Base-by-base conservation (phyloP, 2,888 invertebrate species). In the Chrysotoxum bicinctum region DNA sequence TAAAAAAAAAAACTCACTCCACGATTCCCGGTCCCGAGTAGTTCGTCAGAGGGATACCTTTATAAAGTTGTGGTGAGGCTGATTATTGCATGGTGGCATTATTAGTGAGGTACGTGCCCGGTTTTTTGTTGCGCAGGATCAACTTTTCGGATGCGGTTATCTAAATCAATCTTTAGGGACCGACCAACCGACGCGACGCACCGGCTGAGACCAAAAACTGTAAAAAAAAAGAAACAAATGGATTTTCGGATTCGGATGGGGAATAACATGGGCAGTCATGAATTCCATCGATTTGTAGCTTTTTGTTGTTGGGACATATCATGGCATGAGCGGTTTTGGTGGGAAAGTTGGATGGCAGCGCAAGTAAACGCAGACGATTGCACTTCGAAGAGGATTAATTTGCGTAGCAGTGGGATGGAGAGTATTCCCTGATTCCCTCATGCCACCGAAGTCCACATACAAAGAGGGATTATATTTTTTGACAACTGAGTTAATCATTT, bases 31-130 rank as follows among this genome's bases (percentile, higher is more conserved):
- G 80, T 80, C 74, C 74, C 74, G 45, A 84, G 70, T 70, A 84
- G 74, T 80, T 83, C 72, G 79, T 75, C 76, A 56, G 58, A 21
- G 76, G 75, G 72, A 60, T 60, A 32, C 62, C 12, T 58, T 73
- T 30, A 64, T 45, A 19, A 7, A 64, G 52, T 37, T n/a, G 40
- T 60, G 60, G 37, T 62, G 50, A 68, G 70, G 76, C 81, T 81
- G 85, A 81, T 85, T 85, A 81, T 73, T 66, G 60, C 85, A 81
- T 81, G 85, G 85, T 85, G 85, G 85, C 81, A 85, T 85, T 85
- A 85, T 85, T 85, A 85, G 85, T 85, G 81, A 85, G 85, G 81
- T 85, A 81, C 85, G 85, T 85, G 85, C 85, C 76, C 68, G 76
- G 85, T 72, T 85, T 85, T 85, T 81, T 85, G 85, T 85, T 85